phyloP scores from a whole-genome alignment of 2,888 invertebrate genomes.

The Hirtodrosophila confusa region DNA sequence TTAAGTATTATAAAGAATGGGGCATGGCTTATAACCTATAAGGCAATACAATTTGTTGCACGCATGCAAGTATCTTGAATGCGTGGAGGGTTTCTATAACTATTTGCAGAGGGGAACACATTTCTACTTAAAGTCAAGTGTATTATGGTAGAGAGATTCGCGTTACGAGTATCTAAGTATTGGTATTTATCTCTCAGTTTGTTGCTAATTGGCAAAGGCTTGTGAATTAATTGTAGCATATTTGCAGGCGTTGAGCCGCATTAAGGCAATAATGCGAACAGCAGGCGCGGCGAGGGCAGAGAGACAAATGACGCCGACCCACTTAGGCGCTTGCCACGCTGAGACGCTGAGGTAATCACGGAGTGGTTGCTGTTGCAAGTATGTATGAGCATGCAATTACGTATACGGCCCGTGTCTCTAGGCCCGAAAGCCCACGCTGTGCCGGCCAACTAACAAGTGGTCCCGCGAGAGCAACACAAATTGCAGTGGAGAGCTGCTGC shows the following conservation, averaged over 20 bases:
- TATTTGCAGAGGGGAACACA: too few species aligned
- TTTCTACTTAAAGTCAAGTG: too few species aligned
- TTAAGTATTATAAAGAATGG: too few species aligned
- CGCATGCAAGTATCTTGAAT: too few species aligned
- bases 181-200: not conserved
- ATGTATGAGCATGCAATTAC: slow-evolving; percentile 40
- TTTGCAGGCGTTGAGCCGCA: slow-evolving; percentile 40
- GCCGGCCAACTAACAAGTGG: slow-evolving; percentile 61
- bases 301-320: slow-evolving; percentile 41
- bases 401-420: slow-evolving; percentile 55
- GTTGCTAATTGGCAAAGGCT: slow-evolving; percentile 6
- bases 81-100: too few species aligned
- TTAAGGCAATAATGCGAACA: slow-evolving; percentile 19
- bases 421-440: slow-evolving; percentile 48
- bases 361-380: slow-evolving; percentile 30
- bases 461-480: slow-evolving; percentile 36
- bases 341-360: slow-evolving; percentile 60
- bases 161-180: too few species aligned
- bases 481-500: slow-evolving; percentile 21
- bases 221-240: slow-evolving; percentile 42
- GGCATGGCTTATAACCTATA: too few species aligned
- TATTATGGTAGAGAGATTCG: too few species aligned
- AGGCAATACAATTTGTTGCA: too few species aligned
- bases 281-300: slow-evolving; percentile 6
- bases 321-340: slow-evolving; percentile 48